Percentiles rank a stretch among this genome's conserved stretches.
phyloP scores from a whole-genome alignment of 1,140 invertebrate genomes.

The Nephila pilipes region DNA sequence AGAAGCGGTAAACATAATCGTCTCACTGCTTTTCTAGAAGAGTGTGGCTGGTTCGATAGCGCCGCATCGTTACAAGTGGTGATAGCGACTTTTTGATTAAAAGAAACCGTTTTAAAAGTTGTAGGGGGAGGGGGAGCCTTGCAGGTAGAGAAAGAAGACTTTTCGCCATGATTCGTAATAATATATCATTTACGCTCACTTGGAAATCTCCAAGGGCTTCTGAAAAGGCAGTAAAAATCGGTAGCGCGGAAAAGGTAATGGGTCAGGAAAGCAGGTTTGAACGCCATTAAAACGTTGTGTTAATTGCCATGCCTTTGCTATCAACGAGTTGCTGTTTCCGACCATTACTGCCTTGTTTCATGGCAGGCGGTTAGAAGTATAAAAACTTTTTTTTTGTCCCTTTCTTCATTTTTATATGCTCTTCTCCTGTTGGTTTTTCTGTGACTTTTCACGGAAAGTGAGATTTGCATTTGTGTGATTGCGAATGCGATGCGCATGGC shows the following conservation, averaged over 20 bases:
- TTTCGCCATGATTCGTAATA: conserved; percentile 48
- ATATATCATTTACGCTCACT: conserved; percentile 70
- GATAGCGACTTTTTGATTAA: conserved; percentile 72
- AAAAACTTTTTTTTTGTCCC: neutral
- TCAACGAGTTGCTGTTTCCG: conserved; percentile 58
- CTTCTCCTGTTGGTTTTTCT: neutral
- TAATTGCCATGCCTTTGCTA: conserved; percentile 69
- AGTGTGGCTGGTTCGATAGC: conserved; percentile 45
- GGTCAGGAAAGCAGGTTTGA: conserved; percentile 69
- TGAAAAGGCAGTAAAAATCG: conserved; percentile 68
- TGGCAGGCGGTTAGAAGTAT: neutral
- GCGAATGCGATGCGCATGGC: conserved; percentile 9
- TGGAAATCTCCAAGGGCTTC: conserved; percentile 55
- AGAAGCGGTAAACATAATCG: conserved; percentile 72
- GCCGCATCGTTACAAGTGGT: conserved; percentile 47
- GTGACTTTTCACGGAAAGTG: neutral
- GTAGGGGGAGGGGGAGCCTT: neutral
- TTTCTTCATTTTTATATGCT: neutral
- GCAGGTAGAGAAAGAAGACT: conserved; percentile 48
- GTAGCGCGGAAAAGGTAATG: conserved; percentile 69
- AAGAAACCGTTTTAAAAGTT: conserved; percentile 66
- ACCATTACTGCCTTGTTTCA: conserved; percentile 55
- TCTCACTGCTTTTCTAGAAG: conserved; percentile 26
- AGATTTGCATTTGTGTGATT: conserved; percentile 58
- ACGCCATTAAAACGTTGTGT: conserved; percentile 64